Evolutionary conservation across 2,888 invertebrate species (phyloP).

Genomic region (Troilus luridus): DNA sequence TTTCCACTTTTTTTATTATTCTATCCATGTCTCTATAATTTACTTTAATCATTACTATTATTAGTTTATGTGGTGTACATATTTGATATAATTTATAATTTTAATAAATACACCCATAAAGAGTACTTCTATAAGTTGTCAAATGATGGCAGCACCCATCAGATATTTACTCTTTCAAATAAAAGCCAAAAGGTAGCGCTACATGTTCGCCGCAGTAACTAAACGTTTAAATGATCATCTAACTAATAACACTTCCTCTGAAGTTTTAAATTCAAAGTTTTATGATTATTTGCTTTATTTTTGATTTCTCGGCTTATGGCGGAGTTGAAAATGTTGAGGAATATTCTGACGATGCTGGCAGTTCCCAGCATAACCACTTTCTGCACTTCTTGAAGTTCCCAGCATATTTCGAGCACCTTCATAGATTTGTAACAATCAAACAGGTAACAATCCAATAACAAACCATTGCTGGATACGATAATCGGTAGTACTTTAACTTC

Average conservation of each 20-base stretch:
- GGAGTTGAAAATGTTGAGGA: too few species aligned
- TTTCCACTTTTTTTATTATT: too few species aligned
- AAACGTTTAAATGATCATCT: background rate
- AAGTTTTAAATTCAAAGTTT: background rate
- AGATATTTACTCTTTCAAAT: background rate
- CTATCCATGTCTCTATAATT: background rate
- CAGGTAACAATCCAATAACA: too few species aligned
- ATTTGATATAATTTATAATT: too few species aligned
- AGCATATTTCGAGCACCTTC: too few species aligned
- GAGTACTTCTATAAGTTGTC: background rate
- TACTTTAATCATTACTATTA: background rate
- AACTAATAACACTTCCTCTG: background rate
- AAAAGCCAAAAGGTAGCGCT: background rate
- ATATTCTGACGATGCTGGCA: too few species aligned
- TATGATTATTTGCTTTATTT: background rate
- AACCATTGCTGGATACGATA: too few species aligned
- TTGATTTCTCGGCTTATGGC: too few species aligned
- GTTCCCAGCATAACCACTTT: too few species aligned
- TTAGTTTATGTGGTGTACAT: background rate
- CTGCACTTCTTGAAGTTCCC: too few species aligned
- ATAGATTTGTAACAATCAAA: too few species aligned
- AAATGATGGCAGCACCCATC: background rate
- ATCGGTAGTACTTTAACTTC: too few species aligned
- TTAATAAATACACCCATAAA: background rate
- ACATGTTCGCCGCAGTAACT: background rate